Conservation (phyloP, 1,140 invertebrate genomes). For the Leptinotarsa defecta region DNA sequence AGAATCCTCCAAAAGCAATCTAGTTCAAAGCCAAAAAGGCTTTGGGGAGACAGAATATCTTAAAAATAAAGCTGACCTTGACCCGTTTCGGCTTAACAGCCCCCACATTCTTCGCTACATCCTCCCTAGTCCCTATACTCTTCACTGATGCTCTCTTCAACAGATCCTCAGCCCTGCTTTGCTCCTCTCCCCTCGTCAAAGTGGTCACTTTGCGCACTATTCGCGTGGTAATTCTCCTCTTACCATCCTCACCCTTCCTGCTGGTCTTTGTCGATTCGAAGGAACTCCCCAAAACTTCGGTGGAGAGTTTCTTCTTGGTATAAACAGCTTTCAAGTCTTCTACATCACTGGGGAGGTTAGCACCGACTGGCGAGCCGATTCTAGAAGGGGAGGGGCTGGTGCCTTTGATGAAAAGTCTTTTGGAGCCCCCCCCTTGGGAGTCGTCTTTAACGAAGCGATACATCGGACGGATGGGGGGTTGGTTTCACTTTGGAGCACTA, state of each 20-base stretch:
- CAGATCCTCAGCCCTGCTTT: constrained; percentile 73
- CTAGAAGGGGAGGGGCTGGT: constrained; percentile 63
- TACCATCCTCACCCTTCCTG: constrained; percentile 73
- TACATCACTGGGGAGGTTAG: constrained; percentile 39
- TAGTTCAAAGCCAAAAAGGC: too few relatives aligned
- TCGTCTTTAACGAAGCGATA: constrained; percentile 74
- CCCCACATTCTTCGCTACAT: constrained; percentile 59
- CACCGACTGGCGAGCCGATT: constrained; percentile 53
- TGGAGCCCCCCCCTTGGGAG: constrained; percentile 49
- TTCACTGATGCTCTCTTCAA: constrained; percentile 60
- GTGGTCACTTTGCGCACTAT: constrained; percentile 90
- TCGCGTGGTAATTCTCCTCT: constrained; percentile 80
- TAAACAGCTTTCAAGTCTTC: constrained; percentile 70
- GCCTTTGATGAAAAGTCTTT: constrained; percentile 79
- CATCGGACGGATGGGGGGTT: constrained; percentile 58
- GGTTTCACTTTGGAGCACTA: too few relatives aligned
- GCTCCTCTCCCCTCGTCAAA: constrained; percentile 83
- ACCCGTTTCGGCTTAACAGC: constrained; percentile 62
- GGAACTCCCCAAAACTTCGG: constrained; percentile 81
- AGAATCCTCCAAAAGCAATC: too few relatives aligned
- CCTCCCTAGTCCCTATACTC: constrained; percentile 59
- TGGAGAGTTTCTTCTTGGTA: constrained; percentile 80
- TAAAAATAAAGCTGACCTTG: constrained; percentile 58
- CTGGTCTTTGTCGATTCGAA: constrained; percentile 81
- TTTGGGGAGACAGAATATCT: background rate